These are phyloP conservation scores for Mizuhopecten yessoensis DNA, from an alignment of 1,140 invertebrate species.

Conservation along the genomic window DNA sequence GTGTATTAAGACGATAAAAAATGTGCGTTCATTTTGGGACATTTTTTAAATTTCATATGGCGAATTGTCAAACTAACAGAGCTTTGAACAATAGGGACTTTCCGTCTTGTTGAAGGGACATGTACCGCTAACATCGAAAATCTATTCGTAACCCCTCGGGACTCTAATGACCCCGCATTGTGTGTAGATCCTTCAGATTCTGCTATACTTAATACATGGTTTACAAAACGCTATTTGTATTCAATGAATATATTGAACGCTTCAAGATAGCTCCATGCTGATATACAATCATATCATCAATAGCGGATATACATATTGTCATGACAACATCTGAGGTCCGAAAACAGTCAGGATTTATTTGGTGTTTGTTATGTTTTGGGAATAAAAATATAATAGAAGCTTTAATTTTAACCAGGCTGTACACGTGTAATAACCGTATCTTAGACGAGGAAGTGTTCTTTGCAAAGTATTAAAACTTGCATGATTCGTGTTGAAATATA, in stretches of 20 bases:
- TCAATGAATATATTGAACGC: conserved; percentile 21
- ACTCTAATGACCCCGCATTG: conserved; percentile 25
- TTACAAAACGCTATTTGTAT: conserved; percentile 34
- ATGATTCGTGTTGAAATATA: no score
- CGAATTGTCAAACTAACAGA: no score
- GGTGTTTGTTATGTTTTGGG: not conserved
- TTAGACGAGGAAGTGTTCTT: no score
- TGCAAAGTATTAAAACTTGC: no score
- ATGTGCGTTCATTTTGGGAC: no score
- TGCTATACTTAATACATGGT: not conserved
- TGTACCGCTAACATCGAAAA: not conserved
- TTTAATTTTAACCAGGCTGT: no score
- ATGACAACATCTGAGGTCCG: not conserved
- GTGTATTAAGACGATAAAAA: no score
- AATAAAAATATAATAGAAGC: no score
- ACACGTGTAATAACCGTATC: no score
- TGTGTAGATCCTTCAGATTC: not conserved
- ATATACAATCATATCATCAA: conserved; percentile 7
- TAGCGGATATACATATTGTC: not conserved
- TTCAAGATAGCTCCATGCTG: not conserved
- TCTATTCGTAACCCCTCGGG: conserved; percentile 36
- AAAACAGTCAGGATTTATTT: not conserved
- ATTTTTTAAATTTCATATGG: no score
- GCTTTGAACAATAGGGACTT: not conserved
- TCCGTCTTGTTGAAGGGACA: not conserved